Conservation (phyloP, 2,797 vertebrate species). For the Argentina silus region DNA sequence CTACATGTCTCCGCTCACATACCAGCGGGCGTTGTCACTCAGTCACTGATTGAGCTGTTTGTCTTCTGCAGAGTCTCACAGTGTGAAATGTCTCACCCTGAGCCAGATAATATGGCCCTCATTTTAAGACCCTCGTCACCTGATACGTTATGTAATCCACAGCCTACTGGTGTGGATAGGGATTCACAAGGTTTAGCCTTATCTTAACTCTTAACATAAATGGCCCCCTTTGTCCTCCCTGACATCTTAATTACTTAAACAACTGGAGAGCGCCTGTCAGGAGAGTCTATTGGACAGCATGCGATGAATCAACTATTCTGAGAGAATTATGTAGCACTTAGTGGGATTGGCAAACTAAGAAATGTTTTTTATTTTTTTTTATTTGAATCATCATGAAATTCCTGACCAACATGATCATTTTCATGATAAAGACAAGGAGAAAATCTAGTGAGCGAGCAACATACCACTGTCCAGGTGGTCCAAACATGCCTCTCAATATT, state of each 20-base stretch:
- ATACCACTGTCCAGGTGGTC: background rate
- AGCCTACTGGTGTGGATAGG: background rate
- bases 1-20: background rate
- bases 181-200: background rate
- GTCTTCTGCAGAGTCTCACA: background rate
- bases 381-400: no score
- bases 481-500: no score
- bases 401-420: background rate
- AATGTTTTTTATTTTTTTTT: background rate
- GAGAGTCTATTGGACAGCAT: no score
- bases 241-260: constrained; percentile 9
- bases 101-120: constrained; percentile 3
- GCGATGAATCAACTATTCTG: no score
- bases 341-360: background rate
- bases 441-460: no score
- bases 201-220: background rate
- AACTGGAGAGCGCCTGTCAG: background rate
- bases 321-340: constrained; percentile 3
- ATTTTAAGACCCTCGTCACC: constrained; percentile 8
- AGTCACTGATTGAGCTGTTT: background rate
- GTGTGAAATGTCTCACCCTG: background rate
- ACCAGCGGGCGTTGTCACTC: constrained; percentile 11
- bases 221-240: constrained; percentile 3
- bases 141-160: background rate
- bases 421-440: no score